A percentile compares a stretch with the other conserved stretches of the same genome.
Conservation (phyloP, 2,888 invertebrate species). For the Lacanobia oleracea region DNA sequence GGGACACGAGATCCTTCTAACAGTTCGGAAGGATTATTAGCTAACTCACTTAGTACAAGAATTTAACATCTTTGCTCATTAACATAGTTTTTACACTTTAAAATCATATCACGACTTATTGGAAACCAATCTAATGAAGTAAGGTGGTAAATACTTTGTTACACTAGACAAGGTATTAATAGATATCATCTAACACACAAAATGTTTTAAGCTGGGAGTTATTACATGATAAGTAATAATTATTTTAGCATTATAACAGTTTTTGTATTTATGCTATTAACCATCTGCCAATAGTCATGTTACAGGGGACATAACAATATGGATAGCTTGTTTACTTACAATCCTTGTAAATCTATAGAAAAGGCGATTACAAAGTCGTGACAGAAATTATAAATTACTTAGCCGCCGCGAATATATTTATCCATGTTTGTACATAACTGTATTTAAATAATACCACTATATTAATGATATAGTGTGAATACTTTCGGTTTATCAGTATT, state of each 20-base stretch:
- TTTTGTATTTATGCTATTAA: slow-evolving; percentile 55
- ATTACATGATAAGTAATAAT: slow-evolving; percentile 59
- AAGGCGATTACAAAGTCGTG: slow-evolving; percentile 58
- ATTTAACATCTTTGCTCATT: slow-evolving; percentile 59
- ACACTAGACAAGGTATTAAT: slow-evolving; percentile 61
- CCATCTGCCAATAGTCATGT: slow-evolving; percentile 61
- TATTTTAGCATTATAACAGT: slow-evolving; percentile 62
- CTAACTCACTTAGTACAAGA: slow-evolving; percentile 63
- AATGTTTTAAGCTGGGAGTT: slow-evolving; percentile 53
- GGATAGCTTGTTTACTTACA: slow-evolving; percentile 49
- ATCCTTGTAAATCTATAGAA: slow-evolving; percentile 50
- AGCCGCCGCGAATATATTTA: slow-evolving; percentile 53
- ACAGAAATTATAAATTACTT: slow-evolving; percentile 53
- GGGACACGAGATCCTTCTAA: slow-evolving; percentile 72
- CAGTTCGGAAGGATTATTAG: slow-evolving; percentile 70
- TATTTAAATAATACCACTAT: slow-evolving; percentile 56
- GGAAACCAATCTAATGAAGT: slow-evolving; percentile 56
- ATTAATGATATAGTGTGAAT: slow-evolving; percentile 47
- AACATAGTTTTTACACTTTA: slow-evolving; percentile 61
- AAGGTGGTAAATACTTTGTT: slow-evolving; percentile 51
- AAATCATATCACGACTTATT: slow-evolving; percentile 57
- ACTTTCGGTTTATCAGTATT: slow-evolving; percentile 44
- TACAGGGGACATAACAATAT: slow-evolving; percentile 55
- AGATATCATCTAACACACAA: slow-evolving; percentile 63
- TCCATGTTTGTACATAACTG: slow-evolving; percentile 55